Conservation (phyloP, 2,113 vertebrate genomes). For the Trogon surrucura region DNA sequence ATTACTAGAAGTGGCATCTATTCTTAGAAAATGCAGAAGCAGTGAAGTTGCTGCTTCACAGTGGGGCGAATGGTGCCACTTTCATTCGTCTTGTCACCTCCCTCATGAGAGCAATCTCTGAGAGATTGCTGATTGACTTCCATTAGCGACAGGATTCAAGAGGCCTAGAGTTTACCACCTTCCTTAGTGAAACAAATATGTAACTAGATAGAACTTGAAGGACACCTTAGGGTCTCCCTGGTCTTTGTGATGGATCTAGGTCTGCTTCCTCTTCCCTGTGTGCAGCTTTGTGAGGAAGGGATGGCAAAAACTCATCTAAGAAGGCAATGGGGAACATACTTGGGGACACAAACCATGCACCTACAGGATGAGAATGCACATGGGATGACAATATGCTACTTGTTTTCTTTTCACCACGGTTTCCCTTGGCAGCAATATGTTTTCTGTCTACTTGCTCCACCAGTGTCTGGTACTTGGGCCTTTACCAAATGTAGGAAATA, state of each 20-base stretch:
- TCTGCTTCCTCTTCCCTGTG: background rate
- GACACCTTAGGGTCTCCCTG: background rate
- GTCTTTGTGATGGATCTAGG: background rate
- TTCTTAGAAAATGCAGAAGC: conserved; percentile 20
- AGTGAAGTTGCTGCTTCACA: background rate
- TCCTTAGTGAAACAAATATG: background rate
- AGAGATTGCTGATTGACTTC: background rate
- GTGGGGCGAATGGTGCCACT: background rate
- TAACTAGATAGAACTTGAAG: background rate
- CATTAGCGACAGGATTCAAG: background rate
- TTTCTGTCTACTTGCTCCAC: background rate
- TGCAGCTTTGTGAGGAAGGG: background rate
- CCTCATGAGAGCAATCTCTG: background rate
- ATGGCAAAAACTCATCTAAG: background rate
- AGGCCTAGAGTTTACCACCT: background rate
- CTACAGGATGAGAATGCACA: background rate
- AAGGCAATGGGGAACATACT: background rate
- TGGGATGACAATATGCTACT: background rate
- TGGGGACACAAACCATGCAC: background rate
- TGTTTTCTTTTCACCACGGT: background rate
- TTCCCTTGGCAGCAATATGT: background rate
- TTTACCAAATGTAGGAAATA: background rate
- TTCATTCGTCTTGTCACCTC: background rate
- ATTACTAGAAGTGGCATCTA: background rate
- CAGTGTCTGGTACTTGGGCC: background rate